A percentile compares a stretch with the other conserved stretches of the same genome.
Conservation (phyloP, 2,113 vertebrate genomes). For the Cynopterus brachyotis region DNA sequence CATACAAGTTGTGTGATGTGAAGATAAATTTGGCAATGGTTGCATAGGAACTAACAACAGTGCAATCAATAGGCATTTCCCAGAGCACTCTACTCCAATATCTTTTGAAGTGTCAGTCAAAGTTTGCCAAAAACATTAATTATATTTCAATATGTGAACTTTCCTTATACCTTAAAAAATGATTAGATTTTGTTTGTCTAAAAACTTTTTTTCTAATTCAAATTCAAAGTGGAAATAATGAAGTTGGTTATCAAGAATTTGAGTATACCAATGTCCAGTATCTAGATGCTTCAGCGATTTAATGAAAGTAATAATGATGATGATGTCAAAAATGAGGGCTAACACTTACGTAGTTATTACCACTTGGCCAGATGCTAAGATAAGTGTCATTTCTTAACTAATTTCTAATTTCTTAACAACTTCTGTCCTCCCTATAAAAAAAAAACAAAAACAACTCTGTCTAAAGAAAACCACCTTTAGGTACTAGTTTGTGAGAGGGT, state of each 20-base stretch:
- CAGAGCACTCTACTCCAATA: constrained; percentile 60
- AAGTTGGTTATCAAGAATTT: background rate
- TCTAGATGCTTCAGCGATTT: background rate
- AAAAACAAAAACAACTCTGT: background rate
- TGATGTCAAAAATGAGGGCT: background rate
- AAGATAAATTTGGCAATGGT: constrained; percentile 81
- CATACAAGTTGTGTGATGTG: constrained; percentile 61
- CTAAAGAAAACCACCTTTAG: background rate
- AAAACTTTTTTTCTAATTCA: constrained; percentile 33
- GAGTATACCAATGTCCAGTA: background rate
- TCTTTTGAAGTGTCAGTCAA: constrained; percentile 62
- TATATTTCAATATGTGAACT: constrained; percentile 61
- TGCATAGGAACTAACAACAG: constrained; percentile 83
- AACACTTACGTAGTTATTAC: background rate
- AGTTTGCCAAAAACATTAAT: constrained; percentile 50
- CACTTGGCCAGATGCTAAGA: background rate
- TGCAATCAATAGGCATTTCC: constrained; percentile 76
- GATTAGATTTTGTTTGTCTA: constrained; percentile 29
- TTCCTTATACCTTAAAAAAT: constrained; percentile 12
- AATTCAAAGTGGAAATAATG: constrained; percentile 23
- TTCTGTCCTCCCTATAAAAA: background rate
- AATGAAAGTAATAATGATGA: background rate
- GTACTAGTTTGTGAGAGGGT: background rate
- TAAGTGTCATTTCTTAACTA: background rate
- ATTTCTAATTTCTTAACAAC: background rate